Evolutionary conservation across 2,113 vertebrate genomes (phyloP), one percentile per base, ranked within the genome.

Genomic region (Podiceps cristatus): DNA sequence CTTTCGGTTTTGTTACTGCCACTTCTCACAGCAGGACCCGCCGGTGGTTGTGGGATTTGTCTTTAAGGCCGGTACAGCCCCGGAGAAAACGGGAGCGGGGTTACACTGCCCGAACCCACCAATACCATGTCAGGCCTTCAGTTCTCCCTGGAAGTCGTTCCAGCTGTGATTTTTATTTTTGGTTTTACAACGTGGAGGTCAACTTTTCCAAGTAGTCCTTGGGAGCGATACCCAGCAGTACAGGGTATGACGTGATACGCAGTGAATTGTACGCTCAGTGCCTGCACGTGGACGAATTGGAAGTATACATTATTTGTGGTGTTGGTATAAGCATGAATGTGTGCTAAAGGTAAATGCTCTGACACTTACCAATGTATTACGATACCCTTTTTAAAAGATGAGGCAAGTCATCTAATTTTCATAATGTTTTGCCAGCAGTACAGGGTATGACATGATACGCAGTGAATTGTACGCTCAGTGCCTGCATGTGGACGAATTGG

Each of bases 381-480:
- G 55, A 15, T 15, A 18, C 0, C 4, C 5, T 20, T 76, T 24
- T 12, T 6, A n/a, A 74, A 59, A 68, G 2, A 7, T 1, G 5
- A 11, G 18, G 10, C 14, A 9, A 33, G 9, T 67, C 1, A 3
- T 18, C 4, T 49, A 0, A 7, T 78, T 18, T 63, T 49, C 13
- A 0, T n/a, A n/a, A n/a, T n/a, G n/a, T n/a, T n/a, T n/a, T n/a
- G n/a, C 2, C 28, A 12, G 13, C 5, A 2, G 35, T 6, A 3
- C 6, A 2, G 40, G 8, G 20, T 13, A 1, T 9, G 2, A 44
- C 4, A 4, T 11, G 52, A 2, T 0, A 33, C 68, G 8, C 18
- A 15, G 6, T 2, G 9, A 50, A 5, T 1, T 13, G 22, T 17
- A 15, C 4, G 2, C 25, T 7, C 8, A 7, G 49, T 7, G 11